phyloP scores from a whole-genome alignment of 1,140 invertebrate genomes.

The Cherax destructor region DNA sequence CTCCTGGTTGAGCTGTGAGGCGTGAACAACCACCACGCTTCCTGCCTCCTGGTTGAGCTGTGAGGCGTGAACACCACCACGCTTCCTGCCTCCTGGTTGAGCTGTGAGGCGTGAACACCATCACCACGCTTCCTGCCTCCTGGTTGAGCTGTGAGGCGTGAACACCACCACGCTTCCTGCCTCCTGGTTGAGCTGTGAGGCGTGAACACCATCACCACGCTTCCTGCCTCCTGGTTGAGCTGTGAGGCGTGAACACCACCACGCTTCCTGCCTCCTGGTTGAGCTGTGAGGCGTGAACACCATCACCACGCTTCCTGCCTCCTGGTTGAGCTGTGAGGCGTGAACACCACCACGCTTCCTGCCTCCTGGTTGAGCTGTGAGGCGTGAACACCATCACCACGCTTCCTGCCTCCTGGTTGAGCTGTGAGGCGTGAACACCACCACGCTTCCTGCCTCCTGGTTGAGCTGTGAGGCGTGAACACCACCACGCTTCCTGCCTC shows the following conservation, averaged over 20 bases:
- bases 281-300: background rate
- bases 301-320: background rate
- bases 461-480: too few species aligned
- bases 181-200: too few species aligned
- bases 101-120: background rate
- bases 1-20: too few species aligned
- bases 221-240: background rate
- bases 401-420: background rate
- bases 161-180: background rate
- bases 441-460: background rate
- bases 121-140: background rate
- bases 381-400: background rate
- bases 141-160: too few species aligned
- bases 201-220: background rate
- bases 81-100: background rate
- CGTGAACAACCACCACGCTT: background rate
- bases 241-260: background rate
- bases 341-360: background rate
- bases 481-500: background rate
- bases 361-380: too few species aligned
- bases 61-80: background rate
- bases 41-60: too few species aligned
- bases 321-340: too few species aligned
- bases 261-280: background rate
- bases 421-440: background rate